A percentile compares a stretch with the other conserved stretches of the same genome.
Conservation (phyloP, 2,797 vertebrate species). For the Petrocephalus schoutedeni region DNA sequence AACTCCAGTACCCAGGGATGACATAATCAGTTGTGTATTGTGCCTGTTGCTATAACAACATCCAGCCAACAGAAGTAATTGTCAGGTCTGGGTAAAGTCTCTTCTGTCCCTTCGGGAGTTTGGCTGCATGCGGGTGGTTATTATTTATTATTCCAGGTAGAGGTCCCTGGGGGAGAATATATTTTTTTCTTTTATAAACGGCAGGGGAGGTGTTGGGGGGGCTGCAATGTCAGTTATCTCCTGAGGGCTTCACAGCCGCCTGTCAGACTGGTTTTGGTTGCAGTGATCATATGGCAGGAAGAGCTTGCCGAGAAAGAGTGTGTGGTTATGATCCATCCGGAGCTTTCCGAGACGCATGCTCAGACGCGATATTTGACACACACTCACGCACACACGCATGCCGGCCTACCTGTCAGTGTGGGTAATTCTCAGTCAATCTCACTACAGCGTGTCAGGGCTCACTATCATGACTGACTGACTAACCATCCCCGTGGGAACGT, state of each 20-base stretch:
- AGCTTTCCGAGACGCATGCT: background rate
- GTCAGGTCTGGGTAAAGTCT: slow-evolving; percentile 42
- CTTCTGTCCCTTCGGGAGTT: slow-evolving; percentile 19
- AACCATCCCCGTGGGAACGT: background rate
- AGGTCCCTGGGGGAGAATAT: background rate
- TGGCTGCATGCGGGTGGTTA: background rate
- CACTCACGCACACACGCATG: too few species aligned
- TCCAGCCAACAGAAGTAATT: slow-evolving; percentile 34
- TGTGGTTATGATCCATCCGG: background rate
- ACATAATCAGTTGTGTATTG: slow-evolving; percentile 34
- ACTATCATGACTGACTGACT: background rate
- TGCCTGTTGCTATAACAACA: slow-evolving; percentile 49
- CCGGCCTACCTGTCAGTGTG: background rate
- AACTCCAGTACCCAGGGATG: background rate
- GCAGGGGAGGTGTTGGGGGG: background rate
- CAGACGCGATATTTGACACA: too few species aligned
- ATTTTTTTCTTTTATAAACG: background rate
- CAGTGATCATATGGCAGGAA: slow-evolving; percentile 12
- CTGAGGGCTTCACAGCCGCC: slow-evolving; percentile 60
- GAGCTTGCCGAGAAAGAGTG: background rate
- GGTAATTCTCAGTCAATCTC: background rate
- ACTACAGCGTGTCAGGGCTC: background rate
- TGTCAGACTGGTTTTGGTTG: slow-evolving; percentile 59
- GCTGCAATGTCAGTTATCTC: slow-evolving; percentile 51
- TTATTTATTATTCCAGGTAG: background rate